Evolutionary conservation across 2,888 invertebrate genomes (phyloP), one percentile per base, ranked within the genome.

Genomic region (Xanthia icteritia): DNA sequence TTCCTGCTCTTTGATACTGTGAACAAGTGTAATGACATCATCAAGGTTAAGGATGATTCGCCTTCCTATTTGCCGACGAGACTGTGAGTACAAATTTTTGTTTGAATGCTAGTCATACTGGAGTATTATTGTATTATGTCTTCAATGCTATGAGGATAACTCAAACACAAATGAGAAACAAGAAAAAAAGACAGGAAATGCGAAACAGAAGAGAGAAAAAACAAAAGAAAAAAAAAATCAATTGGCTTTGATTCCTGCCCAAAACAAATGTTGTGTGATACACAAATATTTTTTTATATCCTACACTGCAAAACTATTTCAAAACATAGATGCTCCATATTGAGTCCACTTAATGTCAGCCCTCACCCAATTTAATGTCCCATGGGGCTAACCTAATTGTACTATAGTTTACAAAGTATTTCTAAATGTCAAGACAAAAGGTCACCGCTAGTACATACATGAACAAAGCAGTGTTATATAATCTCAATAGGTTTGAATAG

Each of bases 41-140:
- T 99, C 77, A 99, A 98, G 95, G 99, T 99, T 89, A 99, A 99
- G 93, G 99, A 99, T 97, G 99, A 99, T 94, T 99, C 99, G 0
- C 99, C 99, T 0, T 99, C 99, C 89, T 99, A 99, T 94, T 97
- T 99, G 86, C 98, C 99, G 15, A 99, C 99, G 5, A 98, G 99
- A 97, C 96, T 99, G 99, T 99, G 97, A 98, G 98, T 97, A 72
- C 27, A 4, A 9, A n/a, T 56, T 66, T 64, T 58, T 56, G 13
- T 48, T 58, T 58, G 6, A 60, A 58, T 67, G 8, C 13, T 8
- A 31, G 13, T 66, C 15, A 2, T 66, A 48, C 15, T 31, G 8
- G 27, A 31, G 13, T 13, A 23, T 65, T 0, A 66, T 31, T 48
- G 23, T 67, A 31, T 27, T 48, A 31, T 48, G 15, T 48, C 23